Evolutionary conservation across 1,140 invertebrate genomes (phyloP).

Genomic region (Pseudomyrmex sp.): DNA sequence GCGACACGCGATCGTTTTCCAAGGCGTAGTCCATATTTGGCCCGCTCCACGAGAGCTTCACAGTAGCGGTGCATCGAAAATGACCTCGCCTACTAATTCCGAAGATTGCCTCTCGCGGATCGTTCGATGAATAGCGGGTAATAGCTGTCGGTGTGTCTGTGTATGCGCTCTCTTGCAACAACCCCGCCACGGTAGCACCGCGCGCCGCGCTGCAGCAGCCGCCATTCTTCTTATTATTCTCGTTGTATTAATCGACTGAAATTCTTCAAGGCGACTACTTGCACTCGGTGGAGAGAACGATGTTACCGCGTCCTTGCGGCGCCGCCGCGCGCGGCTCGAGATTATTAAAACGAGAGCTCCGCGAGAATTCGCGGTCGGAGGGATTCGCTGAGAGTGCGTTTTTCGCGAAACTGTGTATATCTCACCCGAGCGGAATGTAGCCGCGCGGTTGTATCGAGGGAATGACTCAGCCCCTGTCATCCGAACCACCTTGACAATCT

Average conservation of each 20-base stretch:
- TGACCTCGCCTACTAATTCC: slow-evolving; percentile 54
- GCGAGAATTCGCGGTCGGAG: slow-evolving; percentile 37
- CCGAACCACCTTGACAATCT: slow-evolving; percentile 70
- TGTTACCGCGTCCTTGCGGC: slow-evolving; percentile 11
- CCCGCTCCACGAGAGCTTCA: slow-evolving; percentile 20
- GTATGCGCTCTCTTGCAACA: slow-evolving; percentile 37
- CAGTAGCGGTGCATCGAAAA: slow-evolving; percentile 27
- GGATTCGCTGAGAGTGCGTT: slow-evolving; percentile 65
- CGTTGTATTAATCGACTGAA: slow-evolving; percentile 45
- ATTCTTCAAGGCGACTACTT: slow-evolving; percentile 21
- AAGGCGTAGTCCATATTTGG: slow-evolving; percentile 58
- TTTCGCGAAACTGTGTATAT: slow-evolving; percentile 72
- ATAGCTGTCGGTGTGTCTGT: slow-evolving; percentile 48
- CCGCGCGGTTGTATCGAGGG: slow-evolving; percentile 45
- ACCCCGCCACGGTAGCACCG: slow-evolving; percentile 36
- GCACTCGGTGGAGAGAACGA: background rate
- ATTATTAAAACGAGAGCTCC: slow-evolving; percentile 44
- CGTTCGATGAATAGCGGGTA: slow-evolving; percentile 56
- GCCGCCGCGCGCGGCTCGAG: background rate
- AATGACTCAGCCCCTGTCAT: slow-evolving; percentile 69
- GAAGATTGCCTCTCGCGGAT: slow-evolving; percentile 45
- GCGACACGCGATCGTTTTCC: slow-evolving; percentile 46
- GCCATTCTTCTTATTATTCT: slow-evolving; percentile 11
- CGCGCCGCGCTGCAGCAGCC: background rate
- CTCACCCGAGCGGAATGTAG: slow-evolving; percentile 65